A percentile compares a stretch with the other conserved stretches of the same genome.
Conservation (phyloP, 2,797 vertebrate species). For the Ctenochaetus hawaiiensis region DNA sequence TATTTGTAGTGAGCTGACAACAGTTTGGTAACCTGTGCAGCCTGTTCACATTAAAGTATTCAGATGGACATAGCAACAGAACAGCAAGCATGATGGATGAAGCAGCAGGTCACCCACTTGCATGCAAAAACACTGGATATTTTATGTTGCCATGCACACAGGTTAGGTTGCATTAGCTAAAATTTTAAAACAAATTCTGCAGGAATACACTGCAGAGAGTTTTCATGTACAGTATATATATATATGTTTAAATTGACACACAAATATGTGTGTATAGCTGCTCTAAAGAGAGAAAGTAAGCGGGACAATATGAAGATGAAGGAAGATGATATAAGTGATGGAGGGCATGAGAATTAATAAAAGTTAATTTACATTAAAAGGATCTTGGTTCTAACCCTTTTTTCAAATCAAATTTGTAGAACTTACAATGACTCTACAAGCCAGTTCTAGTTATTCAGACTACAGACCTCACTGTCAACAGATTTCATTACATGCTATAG, state of each 20-base stretch:
- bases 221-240: not conserved
- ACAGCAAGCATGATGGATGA: not conserved
- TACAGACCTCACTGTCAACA: not conserved
- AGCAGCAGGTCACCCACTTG: not conserved
- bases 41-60: not conserved
- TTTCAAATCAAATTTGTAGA: too few relatives aligned
- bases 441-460: too few relatives aligned
- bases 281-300: not conserved
- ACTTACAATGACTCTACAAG: too few relatives aligned
- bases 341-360: too few relatives aligned
- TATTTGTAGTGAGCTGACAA: not conserved
- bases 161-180: conserved; percentile 2
- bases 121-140: not conserved
- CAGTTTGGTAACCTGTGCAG: conserved; percentile 26
- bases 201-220: not conserved
- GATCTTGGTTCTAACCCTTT: too few relatives aligned
- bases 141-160: not conserved
- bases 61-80: not conserved
- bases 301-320: not conserved
- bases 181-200: not conserved
- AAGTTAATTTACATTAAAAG: too few relatives aligned
- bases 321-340: not conserved
- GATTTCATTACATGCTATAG: not conserved
- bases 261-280: too few relatives aligned
- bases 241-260: too few relatives aligned